Evolutionary conservation across 2,797 vertebrate species (phyloP).

Genomic region (Fundulus diaphanus): DNA sequence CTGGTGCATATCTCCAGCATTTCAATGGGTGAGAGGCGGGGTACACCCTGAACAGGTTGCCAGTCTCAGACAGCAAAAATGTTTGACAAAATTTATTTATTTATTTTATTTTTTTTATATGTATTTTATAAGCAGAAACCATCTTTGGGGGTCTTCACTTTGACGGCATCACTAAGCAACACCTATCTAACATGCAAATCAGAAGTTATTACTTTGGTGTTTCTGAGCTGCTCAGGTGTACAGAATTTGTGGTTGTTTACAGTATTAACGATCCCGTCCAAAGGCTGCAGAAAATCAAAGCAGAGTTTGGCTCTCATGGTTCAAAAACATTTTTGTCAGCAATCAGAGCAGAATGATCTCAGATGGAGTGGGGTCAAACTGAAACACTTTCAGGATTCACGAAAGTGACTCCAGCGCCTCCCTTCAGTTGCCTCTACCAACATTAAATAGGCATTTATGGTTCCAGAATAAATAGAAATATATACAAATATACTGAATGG

Average conservation of each 20-base stretch:
- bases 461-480: neutral
- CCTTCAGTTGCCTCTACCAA: slow-evolving; percentile 6
- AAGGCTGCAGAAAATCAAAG: slow-evolving; percentile 17
- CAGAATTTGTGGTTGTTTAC: slow-evolving; percentile 14
- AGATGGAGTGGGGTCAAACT: slow-evolving; percentile 14
- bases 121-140: neutral
- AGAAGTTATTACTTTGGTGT: neutral
- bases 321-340: slow-evolving; percentile 17
- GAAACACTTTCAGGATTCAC: slow-evolving; percentile 3
- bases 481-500: neutral
- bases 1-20: too few relatives aligned
- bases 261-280: slow-evolving; percentile 15
- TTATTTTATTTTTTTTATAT: neutral
- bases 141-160: neutral
- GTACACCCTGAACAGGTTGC: too few relatives aligned
- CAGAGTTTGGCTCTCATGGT: slow-evolving; percentile 15
- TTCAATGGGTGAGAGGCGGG: too few relatives aligned
- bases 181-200: slow-evolving; percentile 1
- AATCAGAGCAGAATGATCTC: slow-evolving; percentile 21
- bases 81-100: too few relatives aligned
- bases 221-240: neutral
- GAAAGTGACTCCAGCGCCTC: neutral
- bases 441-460: neutral
- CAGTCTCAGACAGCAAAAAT: too few relatives aligned
- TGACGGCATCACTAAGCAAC: neutral